Evolutionary conservation across 2,113 vertebrate species (phyloP).

Genomic region (Grammomys surdaster): DNA sequence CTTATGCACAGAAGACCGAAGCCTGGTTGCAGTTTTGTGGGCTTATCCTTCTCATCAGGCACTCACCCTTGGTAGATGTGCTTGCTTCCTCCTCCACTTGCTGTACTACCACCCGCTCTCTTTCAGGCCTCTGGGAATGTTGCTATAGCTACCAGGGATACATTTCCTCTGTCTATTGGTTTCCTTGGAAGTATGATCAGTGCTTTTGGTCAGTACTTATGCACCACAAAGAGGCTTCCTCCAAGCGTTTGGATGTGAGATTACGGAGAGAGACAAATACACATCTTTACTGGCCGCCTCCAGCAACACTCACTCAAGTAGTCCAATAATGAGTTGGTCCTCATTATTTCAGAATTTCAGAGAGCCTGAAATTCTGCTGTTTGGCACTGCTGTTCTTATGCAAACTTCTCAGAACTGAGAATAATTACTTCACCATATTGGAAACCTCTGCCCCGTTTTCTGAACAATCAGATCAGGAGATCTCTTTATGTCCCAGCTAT

Average conservation of each 20-base stretch:
- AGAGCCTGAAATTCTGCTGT: background rate
- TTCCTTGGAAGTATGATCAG: background rate
- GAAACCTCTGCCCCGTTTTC: background rate
- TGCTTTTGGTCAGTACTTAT: conserved; percentile 17
- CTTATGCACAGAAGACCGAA: background rate
- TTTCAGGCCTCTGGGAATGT: background rate
- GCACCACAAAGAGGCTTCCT: background rate
- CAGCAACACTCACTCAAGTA: background rate
- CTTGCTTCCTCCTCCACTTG: background rate
- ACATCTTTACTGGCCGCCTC: conserved; percentile 11
- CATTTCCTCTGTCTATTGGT: background rate
- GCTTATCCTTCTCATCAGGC: conserved; percentile 22
- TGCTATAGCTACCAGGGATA: background rate
- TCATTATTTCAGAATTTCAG: background rate
- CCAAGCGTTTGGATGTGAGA: background rate
- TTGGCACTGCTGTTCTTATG: background rate
- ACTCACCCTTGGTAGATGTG: background rate
- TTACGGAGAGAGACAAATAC: background rate
- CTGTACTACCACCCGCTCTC: background rate
- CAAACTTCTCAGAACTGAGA: background rate
- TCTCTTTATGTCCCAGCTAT: background rate
- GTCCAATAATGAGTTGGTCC: background rate
- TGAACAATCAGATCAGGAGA: background rate
- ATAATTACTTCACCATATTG: background rate
- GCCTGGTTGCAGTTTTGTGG: background rate